Evolutionary conservation across 2,797 vertebrate genomes (phyloP), one percentile per base, ranked within the genome.

Genomic region (Limosa lapponica): DNA sequence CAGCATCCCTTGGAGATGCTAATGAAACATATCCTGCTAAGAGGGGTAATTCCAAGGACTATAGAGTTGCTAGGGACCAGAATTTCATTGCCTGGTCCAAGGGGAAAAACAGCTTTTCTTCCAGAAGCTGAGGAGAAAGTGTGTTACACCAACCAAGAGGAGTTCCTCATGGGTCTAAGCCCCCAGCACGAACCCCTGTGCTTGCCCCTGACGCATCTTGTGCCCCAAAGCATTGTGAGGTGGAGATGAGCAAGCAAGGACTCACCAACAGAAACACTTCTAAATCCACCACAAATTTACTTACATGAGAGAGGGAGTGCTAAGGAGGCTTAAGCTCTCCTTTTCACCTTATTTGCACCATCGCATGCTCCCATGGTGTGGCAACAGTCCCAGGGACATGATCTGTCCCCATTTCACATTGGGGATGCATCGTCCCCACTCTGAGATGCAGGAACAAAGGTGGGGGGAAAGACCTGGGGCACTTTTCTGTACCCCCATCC

Each of bases 1-100:
- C n/a, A 90, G 25, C 73, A 82, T 51, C n/a, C 77, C 14, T 84
- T 84, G 70, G 73, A 89, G 51, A 90, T 87, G 77, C 20, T 84
- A 84, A 89, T 73, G 66, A 70, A 79, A 93, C 20, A 62, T n/a
- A 75, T 73, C 83, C 92, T 94, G 78, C 41, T 48, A n/a, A 52
- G 6, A n/a, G 6, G 17, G 32, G 18, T 41, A 75, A 82, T 57
- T 25, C 30, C 58, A n/a, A 82, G 70, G 43, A 44, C 55, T 88
- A 17, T 20, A 41, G 55, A 51, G 11, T 34, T 82, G 22, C 15
- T 58, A 23, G 36, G 13, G 17, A 16, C 7, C 30, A 23, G 18
- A 77, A 73, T 6, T 41, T 27, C 49, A 37, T 37, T 2, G 0
- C 13, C 71, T 78, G 57, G 18, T 30, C 49, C 24, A 28, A 67